Conservation (phyloP, 1,140 invertebrate species). For the Eumaeus atala region DNA sequence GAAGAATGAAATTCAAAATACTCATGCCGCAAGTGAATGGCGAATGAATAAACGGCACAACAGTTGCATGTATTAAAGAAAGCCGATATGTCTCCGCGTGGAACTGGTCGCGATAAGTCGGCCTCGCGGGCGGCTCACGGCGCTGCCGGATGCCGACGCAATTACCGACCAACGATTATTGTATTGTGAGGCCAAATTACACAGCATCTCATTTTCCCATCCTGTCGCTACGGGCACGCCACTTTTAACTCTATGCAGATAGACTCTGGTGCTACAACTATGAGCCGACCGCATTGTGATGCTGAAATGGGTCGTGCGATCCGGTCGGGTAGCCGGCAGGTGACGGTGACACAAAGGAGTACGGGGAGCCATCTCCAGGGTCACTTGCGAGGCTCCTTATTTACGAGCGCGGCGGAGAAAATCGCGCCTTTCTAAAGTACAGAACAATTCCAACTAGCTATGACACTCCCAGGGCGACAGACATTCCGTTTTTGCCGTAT, state of each 20-base stretch:
- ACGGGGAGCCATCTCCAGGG: conserved; percentile 18
- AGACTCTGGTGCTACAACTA: conserved; percentile 13
- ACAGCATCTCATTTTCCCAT: conserved; percentile 59
- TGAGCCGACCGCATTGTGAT: neutral
- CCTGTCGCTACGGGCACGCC: conserved; percentile 28
- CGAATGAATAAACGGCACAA: conserved; percentile 17
- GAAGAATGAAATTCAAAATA: neutral
- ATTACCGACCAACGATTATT: conserved; percentile 60
- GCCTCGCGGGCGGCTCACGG: conserved; percentile 30
- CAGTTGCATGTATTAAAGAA: conserved; percentile 37
- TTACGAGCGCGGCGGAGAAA: conserved; percentile 44
- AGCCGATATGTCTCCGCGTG: conserved; percentile 49
- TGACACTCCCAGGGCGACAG: conserved; percentile 34
- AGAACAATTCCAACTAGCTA: conserved; percentile 46
- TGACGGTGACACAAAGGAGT: conserved; percentile 18
- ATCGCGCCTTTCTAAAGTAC: conserved; percentile 43
- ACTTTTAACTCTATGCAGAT: conserved; percentile 27
- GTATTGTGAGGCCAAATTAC: conserved; percentile 64
- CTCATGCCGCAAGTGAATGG: conserved; percentile 5
- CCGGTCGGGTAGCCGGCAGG: conserved; percentile 4
- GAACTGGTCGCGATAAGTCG: conserved; percentile 53
- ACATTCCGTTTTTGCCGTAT: conserved; percentile 32
- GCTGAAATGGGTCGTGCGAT: neutral
- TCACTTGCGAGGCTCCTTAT: conserved; percentile 50
- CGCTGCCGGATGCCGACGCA: conserved; percentile 59